These are phyloP conservation scores for Peromyscus eremicus DNA, from an alignment of 2,797 vertebrate genomes.

Conservation along the genomic window DNA sequence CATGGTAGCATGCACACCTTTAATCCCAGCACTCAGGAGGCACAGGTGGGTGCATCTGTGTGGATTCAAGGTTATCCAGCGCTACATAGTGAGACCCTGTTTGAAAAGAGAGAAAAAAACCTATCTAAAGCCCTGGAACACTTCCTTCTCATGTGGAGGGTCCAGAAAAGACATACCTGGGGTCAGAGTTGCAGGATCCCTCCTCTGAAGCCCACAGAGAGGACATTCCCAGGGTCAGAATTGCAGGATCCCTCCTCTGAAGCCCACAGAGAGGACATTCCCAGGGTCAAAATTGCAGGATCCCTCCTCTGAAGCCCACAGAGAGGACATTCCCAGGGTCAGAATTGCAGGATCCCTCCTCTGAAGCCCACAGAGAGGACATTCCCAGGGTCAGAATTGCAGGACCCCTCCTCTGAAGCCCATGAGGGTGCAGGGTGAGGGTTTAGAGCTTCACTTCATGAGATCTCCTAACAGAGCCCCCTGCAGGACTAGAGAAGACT, in stretches of 20 bases:
- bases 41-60: neutral
- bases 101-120: neutral
- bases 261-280: neutral
- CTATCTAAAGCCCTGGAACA: neutral
- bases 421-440: neutral
- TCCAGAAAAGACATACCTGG: neutral
- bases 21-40: neutral
- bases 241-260: too few relatives aligned
- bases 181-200: too few relatives aligned
- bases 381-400: accelerated
- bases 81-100: neutral
- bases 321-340: neutral
- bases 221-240: neutral
- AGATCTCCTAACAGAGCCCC: neutral
- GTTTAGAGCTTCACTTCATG: neutral
- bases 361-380: neutral
- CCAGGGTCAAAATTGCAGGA: too few relatives aligned
- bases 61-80: neutral
- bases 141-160: neutral
- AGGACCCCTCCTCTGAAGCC: neutral
- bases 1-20: neutral
- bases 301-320: neutral
- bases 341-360: accelerated
- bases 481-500: neutral
- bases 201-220: neutral